Evolutionary conservation across 2,797 vertebrate species (phyloP).

Genomic region (Tinamus major): DNA sequence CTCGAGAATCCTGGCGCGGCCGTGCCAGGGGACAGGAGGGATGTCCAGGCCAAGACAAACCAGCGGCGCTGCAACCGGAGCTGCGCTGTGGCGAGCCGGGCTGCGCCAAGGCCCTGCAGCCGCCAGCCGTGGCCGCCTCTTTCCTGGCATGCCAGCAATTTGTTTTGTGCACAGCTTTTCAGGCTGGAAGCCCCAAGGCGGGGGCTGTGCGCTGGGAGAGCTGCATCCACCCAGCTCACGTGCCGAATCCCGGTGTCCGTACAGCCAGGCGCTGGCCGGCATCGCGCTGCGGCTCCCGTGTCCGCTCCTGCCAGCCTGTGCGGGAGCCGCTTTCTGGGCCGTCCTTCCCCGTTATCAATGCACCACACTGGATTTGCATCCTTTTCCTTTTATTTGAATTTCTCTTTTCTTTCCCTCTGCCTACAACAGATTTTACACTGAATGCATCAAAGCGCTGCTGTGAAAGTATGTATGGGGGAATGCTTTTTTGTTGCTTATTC

Average conservation of each 20-base stretch:
- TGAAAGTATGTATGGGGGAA: background rate
- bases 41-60: conserved; percentile 26
- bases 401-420: background rate
- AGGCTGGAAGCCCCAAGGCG: background rate
- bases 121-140: background rate
- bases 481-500: conserved; percentile 32
- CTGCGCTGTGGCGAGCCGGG: background rate
- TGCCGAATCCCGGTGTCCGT: background rate
- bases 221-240: background rate
- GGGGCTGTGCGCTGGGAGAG: background rate
- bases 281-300: accelerated
- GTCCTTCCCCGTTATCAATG: background rate
- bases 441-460: conserved; percentile 11
- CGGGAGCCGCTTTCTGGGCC: background rate
- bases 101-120: background rate
- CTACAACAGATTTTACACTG: background rate
- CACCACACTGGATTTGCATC: background rate
- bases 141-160: background rate
- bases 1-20: background rate
- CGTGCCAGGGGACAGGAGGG: conserved; percentile 19
- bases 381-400: background rate
- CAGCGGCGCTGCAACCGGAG: background rate
- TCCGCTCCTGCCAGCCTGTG: accelerated
- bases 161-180: background rate
- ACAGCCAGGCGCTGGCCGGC: background rate